Evolutionary conservation across 2,888 invertebrate species (phyloP).

Genomic region (Noctua pronuba): DNA sequence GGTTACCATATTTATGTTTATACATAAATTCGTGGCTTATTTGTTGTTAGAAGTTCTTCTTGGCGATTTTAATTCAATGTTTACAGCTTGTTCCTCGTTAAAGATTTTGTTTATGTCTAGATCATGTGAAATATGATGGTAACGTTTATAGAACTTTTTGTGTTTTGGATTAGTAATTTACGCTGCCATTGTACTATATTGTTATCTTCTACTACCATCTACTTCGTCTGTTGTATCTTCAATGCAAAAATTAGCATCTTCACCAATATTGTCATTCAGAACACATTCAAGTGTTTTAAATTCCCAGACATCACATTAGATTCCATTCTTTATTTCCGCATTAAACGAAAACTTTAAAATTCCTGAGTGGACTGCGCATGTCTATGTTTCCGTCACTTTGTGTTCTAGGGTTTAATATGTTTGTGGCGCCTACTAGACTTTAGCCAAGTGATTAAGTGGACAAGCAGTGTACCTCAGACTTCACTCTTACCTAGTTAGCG

Average conservation of each 20-base stretch:
- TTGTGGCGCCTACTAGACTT: slow-evolving; percentile 57
- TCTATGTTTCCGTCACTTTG: slow-evolving; percentile 30
- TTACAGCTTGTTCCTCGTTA: slow-evolving; percentile 50
- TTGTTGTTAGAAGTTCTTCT: slow-evolving; percentile 48
- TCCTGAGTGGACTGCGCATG: slow-evolving; percentile 13
- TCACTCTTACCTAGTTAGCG: slow-evolving; percentile 59
- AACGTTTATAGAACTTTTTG: slow-evolving; percentile 8
- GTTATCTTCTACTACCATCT: neutral
- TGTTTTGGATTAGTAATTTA: slow-evolving; percentile 18
- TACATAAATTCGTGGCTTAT: slow-evolving; percentile 46
- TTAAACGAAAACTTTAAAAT: slow-evolving; percentile 47
- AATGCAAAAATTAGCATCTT: neutral
- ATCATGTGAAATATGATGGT: slow-evolving; percentile 33
- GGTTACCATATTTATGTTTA: slow-evolving; percentile 59
- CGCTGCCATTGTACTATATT: neutral
- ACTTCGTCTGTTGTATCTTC: slow-evolving; percentile 20
- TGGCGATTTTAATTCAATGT: slow-evolving; percentile 48
- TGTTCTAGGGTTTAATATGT: slow-evolving; percentile 48
- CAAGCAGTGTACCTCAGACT: slow-evolving; percentile 49
- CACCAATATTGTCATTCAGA: slow-evolving; percentile 40
- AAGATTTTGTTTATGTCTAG: slow-evolving; percentile 45
- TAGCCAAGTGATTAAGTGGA: slow-evolving; percentile 58
- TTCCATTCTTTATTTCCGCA: slow-evolving; percentile 47
- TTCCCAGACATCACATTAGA: slow-evolving; percentile 30
- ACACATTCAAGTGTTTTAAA: slow-evolving; percentile 32